Evolutionary conservation across 2,113 vertebrate species (phyloP), one percentile per base, ranked within the genome.

Genomic region (Python bivittatus): DNA sequence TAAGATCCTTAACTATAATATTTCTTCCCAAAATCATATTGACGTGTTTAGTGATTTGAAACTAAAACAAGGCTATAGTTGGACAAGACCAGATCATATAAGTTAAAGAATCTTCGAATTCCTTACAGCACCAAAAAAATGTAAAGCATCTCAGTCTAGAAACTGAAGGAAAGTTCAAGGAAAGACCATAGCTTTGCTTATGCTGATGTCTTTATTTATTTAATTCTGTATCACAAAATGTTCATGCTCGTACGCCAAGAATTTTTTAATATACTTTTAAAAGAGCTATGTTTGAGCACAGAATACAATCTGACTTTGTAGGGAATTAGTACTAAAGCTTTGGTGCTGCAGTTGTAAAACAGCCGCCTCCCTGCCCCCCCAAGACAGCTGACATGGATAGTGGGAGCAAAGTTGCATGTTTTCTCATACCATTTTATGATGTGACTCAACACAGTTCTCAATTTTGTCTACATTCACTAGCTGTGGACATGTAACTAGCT

Each of bases 221-320:
- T 22, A 79, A 20, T 8, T 42, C 85, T 93, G 93, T 29, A 90
- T 68, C 91, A 48, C 38, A 86, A 88, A 84, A 58, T 94, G 12
- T 92, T 90, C 95, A 68, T 58, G 8, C 89, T 84, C 57, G 60
- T 42, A n/a, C 93, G 92, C 61, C 92, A 94, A 93, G 86, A 94
- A 95, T 92, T 94, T 17, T 95, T 96, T 94, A 93, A 93, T 88
- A 48, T 83, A 68, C 0, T 0, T 88, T 92, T 58, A 58, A 91
- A 89, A 0, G 54, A 88, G 33, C 38, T 64, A 1, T 38, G 2
- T 91, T 83, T 92, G 64, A 88, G 93, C 92, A 91, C 4, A 25
- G 56, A 90, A 91, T 93, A 42, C 91, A 92, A 94, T 89, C 72
- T 88, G 90, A 92, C 64, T 90, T 79, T 91, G 13, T 29, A 33